Percentiles rank a stretch among this genome's conserved stretches.
Conservation (phyloP, 1,140 invertebrate genomes). For the Drosophila truncata region DNA sequence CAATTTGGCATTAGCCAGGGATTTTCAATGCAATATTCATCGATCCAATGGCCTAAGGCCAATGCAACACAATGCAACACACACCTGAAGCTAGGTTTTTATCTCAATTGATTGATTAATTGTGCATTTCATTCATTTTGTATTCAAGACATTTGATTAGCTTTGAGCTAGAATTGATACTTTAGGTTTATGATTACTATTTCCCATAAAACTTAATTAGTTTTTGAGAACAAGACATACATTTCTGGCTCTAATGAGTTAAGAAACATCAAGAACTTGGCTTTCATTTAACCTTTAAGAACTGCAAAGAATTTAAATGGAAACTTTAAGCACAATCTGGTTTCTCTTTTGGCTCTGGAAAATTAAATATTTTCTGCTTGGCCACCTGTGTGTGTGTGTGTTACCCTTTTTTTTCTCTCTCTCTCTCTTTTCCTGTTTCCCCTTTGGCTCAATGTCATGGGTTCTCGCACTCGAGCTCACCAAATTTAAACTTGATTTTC, state of each 20-base stretch:
- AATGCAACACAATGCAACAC: background rate
- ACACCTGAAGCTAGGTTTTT: conserved; percentile 30
- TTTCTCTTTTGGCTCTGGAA: conserved; percentile 17
- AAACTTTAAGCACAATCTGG: conserved; percentile 50
- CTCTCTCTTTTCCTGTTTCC: background rate
- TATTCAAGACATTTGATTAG: background rate
- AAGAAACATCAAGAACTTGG: background rate
- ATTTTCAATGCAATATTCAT: conserved; percentile 20
- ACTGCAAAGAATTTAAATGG: background rate
- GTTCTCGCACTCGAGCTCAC: conserved; percentile 59
- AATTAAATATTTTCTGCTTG: conserved; percentile 59
- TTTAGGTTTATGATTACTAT: background rate
- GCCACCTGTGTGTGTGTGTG: conserved; percentile 12
- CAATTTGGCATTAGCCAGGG: conserved; percentile 32
- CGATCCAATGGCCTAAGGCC: background rate
- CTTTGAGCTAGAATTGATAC: background rate
- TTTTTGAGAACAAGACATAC: background rate
- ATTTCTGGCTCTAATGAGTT: background rate
- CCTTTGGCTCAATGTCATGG: conserved; percentile 29
- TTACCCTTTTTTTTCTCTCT: background rate
- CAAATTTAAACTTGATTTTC: conserved; percentile 79
- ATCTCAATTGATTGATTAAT: conserved; percentile 22
- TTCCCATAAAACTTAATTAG: background rate
- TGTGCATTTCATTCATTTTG: conserved; percentile 6
- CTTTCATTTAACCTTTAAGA: conserved; percentile 19